Evolutionary conservation across 2,797 vertebrate genomes (phyloP), one percentile per base, ranked within the genome.

Genomic region (Thalassophryne amazonica): DNA sequence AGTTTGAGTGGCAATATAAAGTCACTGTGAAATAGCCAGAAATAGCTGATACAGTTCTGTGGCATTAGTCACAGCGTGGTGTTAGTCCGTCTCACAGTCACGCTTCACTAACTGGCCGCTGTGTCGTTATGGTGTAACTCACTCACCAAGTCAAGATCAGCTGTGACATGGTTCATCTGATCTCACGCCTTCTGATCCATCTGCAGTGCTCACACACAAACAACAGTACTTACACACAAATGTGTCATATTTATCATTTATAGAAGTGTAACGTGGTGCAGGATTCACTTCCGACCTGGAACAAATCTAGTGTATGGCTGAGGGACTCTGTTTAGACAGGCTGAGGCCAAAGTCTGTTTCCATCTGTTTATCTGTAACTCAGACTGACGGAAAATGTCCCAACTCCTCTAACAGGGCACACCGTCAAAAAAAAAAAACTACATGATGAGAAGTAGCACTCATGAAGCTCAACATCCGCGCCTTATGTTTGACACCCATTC

Each of bases 261-360:
- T n/a, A n/a, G n/a, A n/a, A n/a, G n/a, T n/a, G n/a, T n/a, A n/a
- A n/a, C n/a, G n/a, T n/a, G n/a, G n/a, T 53, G 10, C 18, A 8
- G 25, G 13, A 30, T 2, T 36, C 19, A 15, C 21, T 4, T 51
- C 56, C 4, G 70, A 74, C 71, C 74, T 59, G 20, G 6, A 13
- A n/a, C 25, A 1, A 1, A 37, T 53, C 20, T 15, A 39, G 11
- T 7, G 11, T 30, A 51, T 6, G 11, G n/a, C 19, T 19, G 14
- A 53, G 10, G n/a, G 9, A 12, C 17, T 31, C 17, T 8, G 15
- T 55, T 58, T 57, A 39, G 49, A 30, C 46, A 57, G 20, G 7
- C 29, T 18, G 36, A 48, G 76, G 60, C 77, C 78, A 83, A 86
- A 83, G 80, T 81, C 78, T 65, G 14, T 8, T 16, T 23, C 13